Base-by-base conservation (phyloP, 2,888 invertebrate genomes). In the Furcula furcula region DNA sequence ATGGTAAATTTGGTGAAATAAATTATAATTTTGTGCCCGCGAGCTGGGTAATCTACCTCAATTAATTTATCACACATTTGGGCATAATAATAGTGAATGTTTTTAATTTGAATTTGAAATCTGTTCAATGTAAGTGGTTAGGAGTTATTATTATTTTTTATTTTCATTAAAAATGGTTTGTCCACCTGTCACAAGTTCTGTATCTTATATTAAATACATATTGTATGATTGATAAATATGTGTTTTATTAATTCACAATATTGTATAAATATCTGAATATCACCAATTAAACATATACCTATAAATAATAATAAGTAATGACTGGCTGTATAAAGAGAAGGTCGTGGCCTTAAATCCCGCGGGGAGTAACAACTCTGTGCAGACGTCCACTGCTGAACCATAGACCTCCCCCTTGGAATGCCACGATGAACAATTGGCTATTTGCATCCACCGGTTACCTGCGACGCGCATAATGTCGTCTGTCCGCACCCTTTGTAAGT, bases 131-230 rank as follows among this genome's bases (percentile, higher is more conserved):
- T 84, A n/a, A n/a, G n/a, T n/a, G n/a, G n/a, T n/a, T n/a, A n/a
- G n/a, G n/a, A 85, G 81, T 76, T 78, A 69, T 77, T 82, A 60
- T 64, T 79, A 81, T 76, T 75, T 67, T 62, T 77, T 53, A 45
- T 73, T 67, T 76, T 77, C 63, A 67, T 71, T 67, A 71, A 67
- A 59, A 73, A 82, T 74, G 76, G 78, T 85, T 87, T 86, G 83
- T 84, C 82, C 83, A 86, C 81, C 78, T 79, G 84, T 87, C 88
- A 87, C 87, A 86, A 87, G 77, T 85, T 85, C 81, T 87, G 86
- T 88, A 87, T 87, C 85, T 87, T 85, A 85, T 83, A 85, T 75
- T 87, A 84, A 87, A 88, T 87, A 86, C 83, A 86, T 85, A 87
- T 85, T 87, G 88, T 88, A 88, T 86, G 88, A 88, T 86, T 88